phyloP scores from a whole-genome alignment of 2,888 invertebrate species.

The Ochlodes sylvanus region DNA sequence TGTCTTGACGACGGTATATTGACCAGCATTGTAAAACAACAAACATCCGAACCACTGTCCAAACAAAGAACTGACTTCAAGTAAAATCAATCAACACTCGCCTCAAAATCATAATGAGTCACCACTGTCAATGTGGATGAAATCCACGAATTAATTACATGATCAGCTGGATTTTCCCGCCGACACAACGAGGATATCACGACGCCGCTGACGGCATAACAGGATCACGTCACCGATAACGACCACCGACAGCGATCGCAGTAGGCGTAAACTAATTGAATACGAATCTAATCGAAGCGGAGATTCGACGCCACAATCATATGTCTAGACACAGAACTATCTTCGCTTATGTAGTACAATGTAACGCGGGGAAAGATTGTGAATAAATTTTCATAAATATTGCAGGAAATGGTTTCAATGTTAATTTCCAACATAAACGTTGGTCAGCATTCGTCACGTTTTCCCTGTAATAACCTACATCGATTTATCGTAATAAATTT shows the following conservation, averaged over 20 bases:
- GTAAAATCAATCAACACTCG: neutral
- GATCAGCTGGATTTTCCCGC: constrained; percentile 8
- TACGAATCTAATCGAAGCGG: neutral
- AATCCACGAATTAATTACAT: neutral
- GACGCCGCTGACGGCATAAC: constrained; percentile 1
- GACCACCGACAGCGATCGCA: neutral
- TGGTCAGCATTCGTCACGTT: too few relatives aligned
- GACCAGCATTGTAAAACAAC: neutral
- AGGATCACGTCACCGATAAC: constrained; percentile 5
- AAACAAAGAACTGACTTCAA: too few relatives aligned
- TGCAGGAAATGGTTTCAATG: too few relatives aligned
- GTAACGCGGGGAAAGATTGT: neutral
- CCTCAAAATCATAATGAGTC: constrained; percentile 1
- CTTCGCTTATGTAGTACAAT: neutral
- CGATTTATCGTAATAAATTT: neutral
- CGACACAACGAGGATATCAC: neutral
- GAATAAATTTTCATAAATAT: too few relatives aligned
- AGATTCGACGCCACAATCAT: neutral
- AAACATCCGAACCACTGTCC: too few relatives aligned
- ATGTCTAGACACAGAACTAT: neutral
- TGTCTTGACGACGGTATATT: too few relatives aligned
- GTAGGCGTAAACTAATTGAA: neutral
- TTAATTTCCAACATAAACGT: too few relatives aligned
- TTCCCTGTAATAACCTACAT: neutral
- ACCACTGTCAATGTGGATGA: neutral